These are phyloP conservation scores for Heliothis virescens DNA, from an alignment of 1,140 invertebrate species.

Conservation along the genomic window DNA sequence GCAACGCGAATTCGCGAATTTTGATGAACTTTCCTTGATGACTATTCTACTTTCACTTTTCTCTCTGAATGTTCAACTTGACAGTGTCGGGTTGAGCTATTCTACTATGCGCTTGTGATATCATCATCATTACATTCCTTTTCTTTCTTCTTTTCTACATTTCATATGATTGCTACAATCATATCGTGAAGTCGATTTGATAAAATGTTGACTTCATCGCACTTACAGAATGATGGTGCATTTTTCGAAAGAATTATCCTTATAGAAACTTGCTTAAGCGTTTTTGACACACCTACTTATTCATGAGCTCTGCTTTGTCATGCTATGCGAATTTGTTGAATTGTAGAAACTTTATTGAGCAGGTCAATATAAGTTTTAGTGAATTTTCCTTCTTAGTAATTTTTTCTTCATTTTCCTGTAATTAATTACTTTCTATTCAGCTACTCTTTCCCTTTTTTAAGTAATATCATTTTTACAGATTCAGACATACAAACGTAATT, in stretches of 20 bases:
- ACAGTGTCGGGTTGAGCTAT: background rate
- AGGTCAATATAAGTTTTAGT: background rate
- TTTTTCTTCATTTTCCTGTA: background rate
- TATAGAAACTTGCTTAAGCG: background rate
- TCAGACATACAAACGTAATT: too few relatives aligned
- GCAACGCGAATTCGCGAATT: slow-evolving; percentile 47
- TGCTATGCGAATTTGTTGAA: slow-evolving; percentile 12
- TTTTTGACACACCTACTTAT: slow-evolving; percentile 7
- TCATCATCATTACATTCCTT: slow-evolving; percentile 1
- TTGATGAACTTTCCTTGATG: slow-evolving; percentile 45
- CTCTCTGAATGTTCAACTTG: background rate
- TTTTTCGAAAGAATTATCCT: background rate
- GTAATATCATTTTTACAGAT: too few relatives aligned
- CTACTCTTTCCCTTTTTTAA: too few relatives aligned
- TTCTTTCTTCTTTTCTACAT: too few relatives aligned
- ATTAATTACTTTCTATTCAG: too few relatives aligned
- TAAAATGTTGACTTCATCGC: slow-evolving; percentile 1
- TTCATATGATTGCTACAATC: too few relatives aligned
- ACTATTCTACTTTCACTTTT: slow-evolving; percentile 47
- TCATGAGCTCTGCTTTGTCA: background rate
- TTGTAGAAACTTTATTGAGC: background rate
- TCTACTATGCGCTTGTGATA: background rate
- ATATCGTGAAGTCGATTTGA: background rate
- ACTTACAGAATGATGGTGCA: background rate
- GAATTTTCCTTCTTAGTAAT: background rate